Percentiles rank a stretch among this genome's conserved stretches.
These are phyloP conservation scores for Hylia prasina DNA, from an alignment of 2,113 vertebrate species.

Conservation along the genomic window DNA sequence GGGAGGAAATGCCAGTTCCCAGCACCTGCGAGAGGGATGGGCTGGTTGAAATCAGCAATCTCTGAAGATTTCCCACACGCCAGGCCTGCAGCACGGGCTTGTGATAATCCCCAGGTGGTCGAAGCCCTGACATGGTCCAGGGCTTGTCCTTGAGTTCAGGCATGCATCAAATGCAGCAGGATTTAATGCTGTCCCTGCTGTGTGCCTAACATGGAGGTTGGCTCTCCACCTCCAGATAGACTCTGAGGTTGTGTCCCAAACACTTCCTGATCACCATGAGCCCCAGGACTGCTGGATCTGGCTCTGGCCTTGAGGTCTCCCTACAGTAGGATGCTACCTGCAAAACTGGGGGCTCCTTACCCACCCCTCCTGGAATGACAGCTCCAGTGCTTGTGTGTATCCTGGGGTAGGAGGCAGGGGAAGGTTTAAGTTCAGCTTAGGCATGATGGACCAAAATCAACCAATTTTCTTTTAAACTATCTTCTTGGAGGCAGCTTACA, in stretches of 20 bases:
- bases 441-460: background rate
- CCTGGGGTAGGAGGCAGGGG: background rate
- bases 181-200: background rate
- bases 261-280: background rate
- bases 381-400: accelerated
- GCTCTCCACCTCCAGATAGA: background rate
- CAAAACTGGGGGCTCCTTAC: background rate
- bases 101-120: background rate
- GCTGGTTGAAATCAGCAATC: accelerated
- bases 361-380: background rate
- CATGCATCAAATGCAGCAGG: background rate
- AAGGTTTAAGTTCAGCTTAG: background rate
- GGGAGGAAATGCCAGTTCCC: background rate
- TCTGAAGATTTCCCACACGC: background rate
- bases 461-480: background rate
- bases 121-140: accelerated
- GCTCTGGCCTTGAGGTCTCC: background rate
- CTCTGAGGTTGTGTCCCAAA: background rate
- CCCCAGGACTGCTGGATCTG: accelerated
- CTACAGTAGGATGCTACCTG: accelerated
- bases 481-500: background rate
- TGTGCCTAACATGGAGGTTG: background rate
- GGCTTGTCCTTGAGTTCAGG: background rate
- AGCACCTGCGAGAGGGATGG: background rate
- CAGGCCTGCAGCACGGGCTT: background rate